These are phyloP conservation scores for Ptilorrhoa leucosticta DNA, from an alignment of 2,113 vertebrate genomes.

Conservation along the genomic window DNA sequence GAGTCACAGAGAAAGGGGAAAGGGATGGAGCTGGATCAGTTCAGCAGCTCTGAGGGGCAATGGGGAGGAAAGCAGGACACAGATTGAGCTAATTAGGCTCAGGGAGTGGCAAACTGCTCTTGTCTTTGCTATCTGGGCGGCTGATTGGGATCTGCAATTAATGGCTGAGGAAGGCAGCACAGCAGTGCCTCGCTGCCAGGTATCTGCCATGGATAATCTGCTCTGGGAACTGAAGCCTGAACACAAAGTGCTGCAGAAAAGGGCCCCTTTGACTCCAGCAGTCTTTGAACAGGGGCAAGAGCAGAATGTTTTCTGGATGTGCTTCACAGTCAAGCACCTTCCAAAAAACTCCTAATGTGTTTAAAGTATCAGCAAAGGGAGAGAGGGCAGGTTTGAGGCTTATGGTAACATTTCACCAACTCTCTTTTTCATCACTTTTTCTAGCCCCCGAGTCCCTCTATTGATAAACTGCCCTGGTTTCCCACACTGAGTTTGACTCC, in stretches of 20 bases:
- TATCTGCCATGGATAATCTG: not conserved
- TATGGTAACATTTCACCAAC: rapidly evolving
- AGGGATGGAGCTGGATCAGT: not conserved
- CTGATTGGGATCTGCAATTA: not conserved
- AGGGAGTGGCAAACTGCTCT: not conserved
- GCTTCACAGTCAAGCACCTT: not conserved
- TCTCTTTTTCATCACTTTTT: not conserved
- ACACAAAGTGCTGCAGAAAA: not conserved
- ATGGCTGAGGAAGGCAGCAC: not conserved
- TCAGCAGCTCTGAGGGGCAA: rapidly evolving
- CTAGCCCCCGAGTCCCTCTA: not conserved
- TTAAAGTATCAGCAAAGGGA: not conserved
- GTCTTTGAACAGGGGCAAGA: not conserved
- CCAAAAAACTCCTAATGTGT: not conserved
- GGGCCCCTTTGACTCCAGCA: not conserved
- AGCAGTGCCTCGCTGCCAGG: not conserved
- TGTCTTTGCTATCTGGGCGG: not conserved
- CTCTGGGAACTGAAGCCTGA: not conserved
- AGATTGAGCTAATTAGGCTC: not conserved
- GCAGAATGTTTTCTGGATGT: not conserved
- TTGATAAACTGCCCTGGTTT: not conserved
- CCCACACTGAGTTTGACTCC: not conserved
- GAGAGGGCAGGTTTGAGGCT: not conserved
- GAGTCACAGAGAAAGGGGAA: not conserved
- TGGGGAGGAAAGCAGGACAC: not conserved